Evolutionary conservation across 2,113 vertebrate species (phyloP).

Genomic region (Lucifuga dentata): DNA sequence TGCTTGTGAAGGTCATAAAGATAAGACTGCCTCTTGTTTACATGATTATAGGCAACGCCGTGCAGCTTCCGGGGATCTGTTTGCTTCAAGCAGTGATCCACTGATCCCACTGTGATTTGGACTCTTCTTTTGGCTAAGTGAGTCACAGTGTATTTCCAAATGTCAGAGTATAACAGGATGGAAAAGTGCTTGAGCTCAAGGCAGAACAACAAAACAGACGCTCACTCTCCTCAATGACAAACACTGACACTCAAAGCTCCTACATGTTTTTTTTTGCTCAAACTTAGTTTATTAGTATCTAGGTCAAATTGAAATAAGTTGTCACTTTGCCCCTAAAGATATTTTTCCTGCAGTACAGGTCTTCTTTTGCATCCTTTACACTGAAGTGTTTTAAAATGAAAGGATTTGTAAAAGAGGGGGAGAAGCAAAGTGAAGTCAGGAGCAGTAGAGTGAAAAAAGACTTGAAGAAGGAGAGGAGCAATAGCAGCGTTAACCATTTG

Average conservation of each 20-base stretch:
- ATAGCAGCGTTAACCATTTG: conserved; percentile 56
- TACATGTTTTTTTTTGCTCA: conserved; percentile 8
- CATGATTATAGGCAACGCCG: conserved; percentile 42
- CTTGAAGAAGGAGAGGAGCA: conserved; percentile 35
- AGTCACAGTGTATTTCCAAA: conserved; percentile 60
- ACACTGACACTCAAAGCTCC: conserved; percentile 26
- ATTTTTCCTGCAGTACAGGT: not conserved
- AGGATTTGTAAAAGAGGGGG: conserved; percentile 16
- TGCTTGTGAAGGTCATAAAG: conserved; percentile 30
- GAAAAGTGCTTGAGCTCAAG: conserved; percentile 40
- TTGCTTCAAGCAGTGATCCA: conserved; percentile 9
- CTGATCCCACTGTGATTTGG: conserved; percentile 26
- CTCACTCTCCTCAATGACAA: conserved; percentile 28
- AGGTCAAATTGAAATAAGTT: conserved; percentile 16
- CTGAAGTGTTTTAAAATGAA: conserved; percentile 3
- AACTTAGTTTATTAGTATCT: conserved; percentile 3
- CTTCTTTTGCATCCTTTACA: not conserved
- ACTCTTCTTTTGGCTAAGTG: conserved; percentile 31
- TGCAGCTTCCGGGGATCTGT: conserved; percentile 21
- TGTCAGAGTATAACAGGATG: conserved; percentile 53
- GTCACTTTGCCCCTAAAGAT: not conserved
- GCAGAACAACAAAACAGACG: conserved; percentile 31
- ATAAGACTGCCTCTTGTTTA: conserved; percentile 29
- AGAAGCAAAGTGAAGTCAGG: not conserved
- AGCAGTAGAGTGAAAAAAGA: conserved; percentile 20